Conservation (phyloP, 2,113 vertebrate genomes). For the Pachyramphus minor region DNA sequence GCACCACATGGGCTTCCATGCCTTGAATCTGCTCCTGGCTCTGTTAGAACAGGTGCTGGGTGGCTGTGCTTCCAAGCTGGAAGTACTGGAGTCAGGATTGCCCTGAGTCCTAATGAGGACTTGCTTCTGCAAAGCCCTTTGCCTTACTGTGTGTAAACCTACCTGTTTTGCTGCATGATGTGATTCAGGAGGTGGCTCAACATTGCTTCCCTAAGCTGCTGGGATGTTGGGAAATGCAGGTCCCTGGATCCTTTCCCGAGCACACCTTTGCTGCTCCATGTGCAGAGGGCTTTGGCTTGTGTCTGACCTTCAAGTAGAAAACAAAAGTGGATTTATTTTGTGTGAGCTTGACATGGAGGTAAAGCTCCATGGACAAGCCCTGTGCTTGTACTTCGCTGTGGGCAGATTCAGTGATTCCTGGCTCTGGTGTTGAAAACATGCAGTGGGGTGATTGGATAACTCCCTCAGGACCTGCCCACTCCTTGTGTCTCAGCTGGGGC, state of each 20-base stretch:
- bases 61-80: not conserved
- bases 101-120: not conserved
- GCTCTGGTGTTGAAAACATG: rapidly evolving
- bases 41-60: not conserved
- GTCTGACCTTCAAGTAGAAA: not conserved
- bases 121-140: not conserved
- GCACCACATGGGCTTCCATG: rapidly evolving
- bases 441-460: not conserved
- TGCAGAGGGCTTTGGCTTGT: not conserved
- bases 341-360: not conserved
- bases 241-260: not conserved
- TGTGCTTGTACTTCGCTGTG: rapidly evolving
- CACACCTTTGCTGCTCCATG: rapidly evolving
- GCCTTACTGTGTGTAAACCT: not conserved
- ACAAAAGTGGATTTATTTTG: not conserved
- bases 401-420: not conserved
- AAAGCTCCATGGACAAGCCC: not conserved
- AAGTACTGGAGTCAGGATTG: not conserved
- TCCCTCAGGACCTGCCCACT: rapidly evolving
- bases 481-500: not conserved
- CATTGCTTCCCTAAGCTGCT: not conserved
- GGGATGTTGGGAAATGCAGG: not conserved
- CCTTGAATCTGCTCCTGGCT: not conserved
- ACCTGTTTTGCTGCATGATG: not conserved
- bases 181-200: not conserved